Evolutionary conservation across 1,140 invertebrate species (phyloP).

Genomic region (Drosophila tropicalis): DNA sequence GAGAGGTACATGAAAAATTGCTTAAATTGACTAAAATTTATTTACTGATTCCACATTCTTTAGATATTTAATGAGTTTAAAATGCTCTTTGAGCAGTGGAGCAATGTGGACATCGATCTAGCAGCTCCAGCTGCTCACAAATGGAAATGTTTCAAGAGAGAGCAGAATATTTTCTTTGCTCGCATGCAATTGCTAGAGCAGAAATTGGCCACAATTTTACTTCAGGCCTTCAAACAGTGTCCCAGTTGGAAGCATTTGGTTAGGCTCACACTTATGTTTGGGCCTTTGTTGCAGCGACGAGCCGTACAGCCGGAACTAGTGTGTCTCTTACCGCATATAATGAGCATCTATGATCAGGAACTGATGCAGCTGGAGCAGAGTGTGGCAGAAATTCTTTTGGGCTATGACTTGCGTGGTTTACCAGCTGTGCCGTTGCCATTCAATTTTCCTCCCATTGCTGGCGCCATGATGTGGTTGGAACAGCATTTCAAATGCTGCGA

Average conservation of each 20-base stretch:
- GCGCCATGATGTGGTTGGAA: constrained; percentile 87
- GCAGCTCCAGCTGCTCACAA: constrained; percentile 62
- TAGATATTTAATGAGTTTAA: constrained; percentile 86
- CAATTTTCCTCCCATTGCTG: constrained; percentile 88
- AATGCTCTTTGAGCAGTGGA: constrained; percentile 87
- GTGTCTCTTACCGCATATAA: constrained; percentile 66
- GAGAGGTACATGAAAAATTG: constrained; percentile 83
- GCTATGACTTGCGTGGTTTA: constrained; percentile 61
- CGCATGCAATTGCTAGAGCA: constrained; percentile 87
- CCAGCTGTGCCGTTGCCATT: constrained; percentile 84
- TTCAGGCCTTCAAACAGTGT: constrained; percentile 89
- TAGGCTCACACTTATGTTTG: constrained; percentile 83
- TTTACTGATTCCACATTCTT: neutral
- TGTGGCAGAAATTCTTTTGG: constrained; percentile 51
- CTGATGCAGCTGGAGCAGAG: constrained; percentile 66
- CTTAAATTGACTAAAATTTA: neutral
- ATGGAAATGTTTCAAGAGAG: constrained; percentile 85
- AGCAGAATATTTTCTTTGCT: constrained; percentile 85
- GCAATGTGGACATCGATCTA: constrained; percentile 84
- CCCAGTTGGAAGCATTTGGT: constrained; percentile 86
- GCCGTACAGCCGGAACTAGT: constrained; percentile 63
- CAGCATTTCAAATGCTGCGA: constrained; percentile 83
- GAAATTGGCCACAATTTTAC: constrained; percentile 88
- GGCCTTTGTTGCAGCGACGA: constrained; percentile 56
- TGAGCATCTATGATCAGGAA: constrained; percentile 61